Evolutionary conservation across 2,888 invertebrate genomes (phyloP).

Genomic region (Pristionchus arcanus): DNA sequence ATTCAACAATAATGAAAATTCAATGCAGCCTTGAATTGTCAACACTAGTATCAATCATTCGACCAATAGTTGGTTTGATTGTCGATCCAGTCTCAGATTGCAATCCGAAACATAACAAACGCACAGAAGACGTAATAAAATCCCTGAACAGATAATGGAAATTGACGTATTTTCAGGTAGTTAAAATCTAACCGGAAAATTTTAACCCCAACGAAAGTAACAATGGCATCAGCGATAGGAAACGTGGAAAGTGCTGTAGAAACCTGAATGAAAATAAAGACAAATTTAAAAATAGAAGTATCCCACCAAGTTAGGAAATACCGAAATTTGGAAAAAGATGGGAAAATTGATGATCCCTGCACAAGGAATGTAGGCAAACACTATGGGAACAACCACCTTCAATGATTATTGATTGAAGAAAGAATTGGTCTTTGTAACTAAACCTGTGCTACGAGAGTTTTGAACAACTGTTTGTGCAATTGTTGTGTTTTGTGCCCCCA

Average conservation of each 20-base stretch:
- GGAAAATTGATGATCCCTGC: neutral
- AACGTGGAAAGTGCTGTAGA: neutral
- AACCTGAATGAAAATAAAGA: neutral
- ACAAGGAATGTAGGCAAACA: neutral
- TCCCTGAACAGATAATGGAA: neutral
- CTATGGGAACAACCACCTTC: neutral
- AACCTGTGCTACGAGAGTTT: neutral
- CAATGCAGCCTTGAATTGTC: neutral
- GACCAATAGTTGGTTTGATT: neutral
- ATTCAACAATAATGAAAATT: neutral
- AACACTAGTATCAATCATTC: neutral
- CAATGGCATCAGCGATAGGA: neutral
- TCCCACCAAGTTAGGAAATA: neutral
- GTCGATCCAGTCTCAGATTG: neutral
- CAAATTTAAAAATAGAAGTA: neutral
- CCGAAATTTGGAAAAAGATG: neutral
- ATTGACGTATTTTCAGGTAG: too few relatives aligned
- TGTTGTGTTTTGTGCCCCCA: neutral
- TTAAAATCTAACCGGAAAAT: neutral
- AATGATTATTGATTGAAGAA: neutral
- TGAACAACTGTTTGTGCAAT: constrained; percentile 23
- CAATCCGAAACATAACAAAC: neutral
- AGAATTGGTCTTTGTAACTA: neutral
- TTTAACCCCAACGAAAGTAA: neutral
- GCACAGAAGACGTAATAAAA: neutral